Evolutionary conservation across 2,797 vertebrate species (phyloP).

Genomic region (Sebastes steindachneri): DNA sequence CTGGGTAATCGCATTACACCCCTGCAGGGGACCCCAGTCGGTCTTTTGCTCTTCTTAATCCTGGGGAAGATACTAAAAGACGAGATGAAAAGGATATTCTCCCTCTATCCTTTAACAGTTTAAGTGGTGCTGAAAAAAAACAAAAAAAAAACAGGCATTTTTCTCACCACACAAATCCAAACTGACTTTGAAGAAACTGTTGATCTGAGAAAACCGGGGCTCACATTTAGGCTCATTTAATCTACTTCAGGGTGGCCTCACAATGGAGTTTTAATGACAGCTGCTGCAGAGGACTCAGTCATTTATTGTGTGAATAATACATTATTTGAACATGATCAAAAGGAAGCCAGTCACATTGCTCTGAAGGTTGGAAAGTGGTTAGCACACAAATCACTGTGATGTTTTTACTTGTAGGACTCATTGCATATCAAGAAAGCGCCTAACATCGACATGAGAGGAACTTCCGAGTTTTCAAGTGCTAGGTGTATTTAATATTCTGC

Average conservation of each 20-base stretch:
- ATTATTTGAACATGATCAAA: slow-evolving; percentile 50
- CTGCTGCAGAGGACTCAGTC: slow-evolving; percentile 43
- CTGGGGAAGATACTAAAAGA: background rate
- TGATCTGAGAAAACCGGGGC: background rate
- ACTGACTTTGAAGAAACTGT: background rate
- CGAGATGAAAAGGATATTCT: background rate
- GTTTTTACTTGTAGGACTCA: slow-evolving; percentile 35
- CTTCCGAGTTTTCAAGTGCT: slow-evolving; percentile 54
- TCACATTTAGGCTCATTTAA: slow-evolving; percentile 18
- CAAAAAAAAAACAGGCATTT: background rate
- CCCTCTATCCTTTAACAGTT: background rate
- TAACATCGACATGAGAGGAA: slow-evolving; percentile 45
- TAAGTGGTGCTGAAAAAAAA: background rate
- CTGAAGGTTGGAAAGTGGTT: slow-evolving; percentile 29
- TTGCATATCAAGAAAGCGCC: slow-evolving; percentile 45
- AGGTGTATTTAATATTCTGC: slow-evolving; percentile 60
- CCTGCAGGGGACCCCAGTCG: slow-evolving; percentile 41
- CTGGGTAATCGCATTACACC: slow-evolving; percentile 68
- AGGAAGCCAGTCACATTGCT: slow-evolving; percentile 42
- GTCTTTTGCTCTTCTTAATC: slow-evolving; percentile 4
- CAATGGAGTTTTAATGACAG: slow-evolving; percentile 40
- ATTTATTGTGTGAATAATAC: slow-evolving; percentile 59
- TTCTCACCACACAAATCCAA: background rate
- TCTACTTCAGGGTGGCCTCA: slow-evolving; percentile 35
- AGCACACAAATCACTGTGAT: slow-evolving; percentile 35